Evolutionary conservation across 1,140 invertebrate species (phyloP).

Genomic region (Drosophila yakuba): DNA sequence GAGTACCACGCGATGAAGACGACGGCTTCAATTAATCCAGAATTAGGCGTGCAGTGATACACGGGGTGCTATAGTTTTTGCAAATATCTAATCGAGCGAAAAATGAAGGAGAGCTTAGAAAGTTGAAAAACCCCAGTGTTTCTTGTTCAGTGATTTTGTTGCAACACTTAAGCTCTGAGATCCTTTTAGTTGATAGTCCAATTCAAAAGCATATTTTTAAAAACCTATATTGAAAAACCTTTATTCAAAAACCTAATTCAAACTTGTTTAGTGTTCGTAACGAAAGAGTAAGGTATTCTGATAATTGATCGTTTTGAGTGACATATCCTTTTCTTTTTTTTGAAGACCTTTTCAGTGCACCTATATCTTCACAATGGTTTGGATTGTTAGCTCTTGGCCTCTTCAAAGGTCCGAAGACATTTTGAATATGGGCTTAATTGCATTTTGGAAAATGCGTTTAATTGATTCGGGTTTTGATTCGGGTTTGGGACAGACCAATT

Average conservation of each 20-base stretch:
- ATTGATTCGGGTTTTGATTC: conserved; percentile 20
- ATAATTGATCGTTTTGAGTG: conserved; percentile 22
- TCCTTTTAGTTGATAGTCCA: neutral
- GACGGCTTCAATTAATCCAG: conserved; percentile 74
- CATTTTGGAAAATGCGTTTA: conserved; percentile 38
- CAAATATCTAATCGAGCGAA: conserved; percentile 5
- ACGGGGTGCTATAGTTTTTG: conserved; percentile 17
- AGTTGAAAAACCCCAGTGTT: neutral
- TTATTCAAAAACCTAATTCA: too few species aligned
- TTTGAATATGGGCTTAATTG: conserved; percentile 50
- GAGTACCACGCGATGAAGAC: conserved; percentile 79
- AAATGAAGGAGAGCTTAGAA: neutral
- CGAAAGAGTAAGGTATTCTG: conserved; percentile 14
- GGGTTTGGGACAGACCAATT: conserved; percentile 43
- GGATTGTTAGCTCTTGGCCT: conserved; percentile 7
- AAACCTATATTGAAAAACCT: too few species aligned
- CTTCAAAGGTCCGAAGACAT: conserved; percentile 10
- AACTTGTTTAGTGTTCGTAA: neutral
- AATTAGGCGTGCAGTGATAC: conserved; percentile 46
- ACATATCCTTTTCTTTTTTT: conserved; percentile 19
- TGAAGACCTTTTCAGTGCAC: neutral
- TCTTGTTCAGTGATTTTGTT: too few species aligned
- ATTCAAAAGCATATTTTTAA: too few species aligned
- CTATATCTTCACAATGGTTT: conserved; percentile 1
- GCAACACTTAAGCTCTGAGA: neutral